A percentile compares a stretch with the other conserved stretches of the same genome.
Evolutionary conservation across 2,113 vertebrate genomes (phyloP).

Genomic region (Shinisaurus crocodilurus): DNA sequence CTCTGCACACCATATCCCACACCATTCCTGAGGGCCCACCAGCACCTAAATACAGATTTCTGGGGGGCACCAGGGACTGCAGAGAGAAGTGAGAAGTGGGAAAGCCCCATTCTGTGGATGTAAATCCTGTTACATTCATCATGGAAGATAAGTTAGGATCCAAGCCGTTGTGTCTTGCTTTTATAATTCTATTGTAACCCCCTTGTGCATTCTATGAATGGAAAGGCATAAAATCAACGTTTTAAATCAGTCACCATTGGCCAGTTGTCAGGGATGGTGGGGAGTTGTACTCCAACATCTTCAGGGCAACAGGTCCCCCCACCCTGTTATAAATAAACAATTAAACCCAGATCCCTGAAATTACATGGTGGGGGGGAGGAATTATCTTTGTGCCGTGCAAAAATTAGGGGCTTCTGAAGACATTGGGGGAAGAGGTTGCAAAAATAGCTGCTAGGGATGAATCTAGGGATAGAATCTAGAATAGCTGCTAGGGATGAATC

Average conservation of each 20-base stretch:
- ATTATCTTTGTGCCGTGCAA: neutral
- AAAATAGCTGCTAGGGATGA: neutral
- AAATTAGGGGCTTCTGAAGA: neutral
- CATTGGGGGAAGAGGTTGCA: neutral
- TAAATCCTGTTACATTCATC: neutral
- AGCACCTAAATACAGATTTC: no score
- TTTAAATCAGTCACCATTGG: neutral
- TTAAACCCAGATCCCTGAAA: neutral
- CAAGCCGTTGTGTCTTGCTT: neutral
- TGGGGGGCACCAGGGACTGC: neutral
- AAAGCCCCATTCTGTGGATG: neutral
- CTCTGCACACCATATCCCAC: neutral
- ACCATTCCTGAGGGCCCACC: no score
- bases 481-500: neutral
- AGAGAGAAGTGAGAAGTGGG: neutral
- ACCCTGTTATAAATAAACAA: neutral
- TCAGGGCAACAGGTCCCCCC: no score
- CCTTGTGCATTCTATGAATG: neutral
- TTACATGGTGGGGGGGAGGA: neutral
- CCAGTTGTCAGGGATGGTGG: no score
- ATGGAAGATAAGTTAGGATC: neutral
- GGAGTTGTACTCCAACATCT: no score
- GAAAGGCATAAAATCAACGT: neutral
- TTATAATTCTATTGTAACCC: neutral
- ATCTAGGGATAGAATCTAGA: no score